phyloP scores from a whole-genome alignment of 1,140 invertebrate genomes.

The Patella vulgata region DNA sequence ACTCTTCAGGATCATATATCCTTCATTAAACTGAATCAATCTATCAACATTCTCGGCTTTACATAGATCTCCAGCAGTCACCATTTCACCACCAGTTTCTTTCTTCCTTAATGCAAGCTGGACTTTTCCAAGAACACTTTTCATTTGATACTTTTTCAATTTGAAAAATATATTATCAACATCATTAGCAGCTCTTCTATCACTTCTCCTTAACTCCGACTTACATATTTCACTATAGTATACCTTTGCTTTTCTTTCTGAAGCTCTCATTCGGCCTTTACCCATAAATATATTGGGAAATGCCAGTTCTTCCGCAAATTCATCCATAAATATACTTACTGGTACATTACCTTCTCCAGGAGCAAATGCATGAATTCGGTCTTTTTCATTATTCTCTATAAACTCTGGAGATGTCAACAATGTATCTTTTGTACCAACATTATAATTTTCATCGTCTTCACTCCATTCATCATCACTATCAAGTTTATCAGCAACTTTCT shows the following conservation, averaged over 20 bases:
- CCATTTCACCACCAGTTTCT: too few species aligned
- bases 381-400: constrained; percentile 11
- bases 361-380: constrained; percentile 22
- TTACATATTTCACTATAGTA: constrained; percentile 30
- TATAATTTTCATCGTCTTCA: constrained; percentile 4
- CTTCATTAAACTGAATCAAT: too few species aligned
- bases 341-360: constrained; percentile 29
- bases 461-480: constrained; percentile 3
- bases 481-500: neutral
- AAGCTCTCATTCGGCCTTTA: constrained; percentile 20
- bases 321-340: constrained; percentile 27
- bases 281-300: constrained; percentile 39
- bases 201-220: constrained; percentile 31
- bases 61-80: too few species aligned
- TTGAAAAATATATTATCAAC: too few species aligned
- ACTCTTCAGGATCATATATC: too few species aligned
- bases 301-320: constrained; percentile 26
- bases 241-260: constrained; percentile 16
- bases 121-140: too few species aligned
- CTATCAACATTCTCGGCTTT: too few species aligned
- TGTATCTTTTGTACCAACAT: constrained; percentile 22
- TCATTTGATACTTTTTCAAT: too few species aligned
- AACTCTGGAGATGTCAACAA: constrained; percentile 13
- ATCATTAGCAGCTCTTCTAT: constrained; percentile 32
- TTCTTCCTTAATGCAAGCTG: too few species aligned